Evolutionary conservation across 2,888 invertebrate genomes (phyloP).

Genomic region (Chrysolina americana): DNA sequence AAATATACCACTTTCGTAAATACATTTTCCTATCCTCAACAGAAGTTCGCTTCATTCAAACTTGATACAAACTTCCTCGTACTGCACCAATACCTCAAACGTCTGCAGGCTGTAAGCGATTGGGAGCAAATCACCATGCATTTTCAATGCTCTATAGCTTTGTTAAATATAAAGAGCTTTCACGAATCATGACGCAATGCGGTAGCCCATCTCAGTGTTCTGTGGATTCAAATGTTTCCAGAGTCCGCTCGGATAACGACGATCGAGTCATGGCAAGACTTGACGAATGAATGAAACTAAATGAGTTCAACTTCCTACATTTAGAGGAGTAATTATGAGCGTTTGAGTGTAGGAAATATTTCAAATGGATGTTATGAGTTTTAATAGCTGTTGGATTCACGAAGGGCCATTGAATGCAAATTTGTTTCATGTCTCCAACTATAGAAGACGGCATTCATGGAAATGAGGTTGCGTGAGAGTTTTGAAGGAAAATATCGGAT

Average conservation of each 20-base stretch:
- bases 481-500: too few relatives aligned
- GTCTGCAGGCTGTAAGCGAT: conserved; percentile 2
- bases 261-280: conserved; percentile 16
- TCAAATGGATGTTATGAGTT: neutral
- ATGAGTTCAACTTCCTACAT: conserved; percentile 33
- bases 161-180: conserved; percentile 36
- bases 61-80: neutral
- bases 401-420: neutral
- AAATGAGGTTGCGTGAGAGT: too few relatives aligned
- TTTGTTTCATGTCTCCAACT: neutral
- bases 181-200: conserved; percentile 35
- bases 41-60: neutral
- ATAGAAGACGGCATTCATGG: too few relatives aligned
- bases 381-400: neutral
- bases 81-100: neutral
- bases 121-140: conserved; percentile 24
- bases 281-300: conserved; percentile 34
- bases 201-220: conserved; percentile 22
- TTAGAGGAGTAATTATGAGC: conserved; percentile 37
- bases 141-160: conserved; percentile 31
- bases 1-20: neutral
- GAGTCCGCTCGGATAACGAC: neutral
- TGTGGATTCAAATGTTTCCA: conserved; percentile 25
- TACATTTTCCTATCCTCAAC: neutral
- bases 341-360: neutral